Evolutionary conservation across 1,140 invertebrate species (phyloP).

Genomic region (Melitaea cinxia): DNA sequence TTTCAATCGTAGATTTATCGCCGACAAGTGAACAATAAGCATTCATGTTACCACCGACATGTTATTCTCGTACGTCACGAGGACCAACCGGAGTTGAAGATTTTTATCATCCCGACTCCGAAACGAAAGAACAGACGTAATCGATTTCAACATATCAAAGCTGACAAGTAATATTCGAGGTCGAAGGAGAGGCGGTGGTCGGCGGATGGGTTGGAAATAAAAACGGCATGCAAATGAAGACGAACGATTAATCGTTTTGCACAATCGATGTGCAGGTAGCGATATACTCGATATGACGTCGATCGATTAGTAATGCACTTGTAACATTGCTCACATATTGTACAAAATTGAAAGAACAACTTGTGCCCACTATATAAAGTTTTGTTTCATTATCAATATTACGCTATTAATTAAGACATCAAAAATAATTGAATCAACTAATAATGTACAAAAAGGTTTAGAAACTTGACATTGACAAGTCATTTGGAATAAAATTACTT

Average conservation of each 20-base stretch:
- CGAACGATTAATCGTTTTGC: constrained; percentile 62
- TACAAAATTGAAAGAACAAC: not conserved
- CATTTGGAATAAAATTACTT: constrained; percentile 21
- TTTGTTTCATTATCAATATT: not conserved
- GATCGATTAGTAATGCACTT: constrained; percentile 53
- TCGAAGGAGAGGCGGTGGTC: constrained; percentile 66
- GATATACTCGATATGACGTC: constrained; percentile 61
- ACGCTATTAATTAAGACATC: not conserved
- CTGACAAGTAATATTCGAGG: constrained; percentile 68
- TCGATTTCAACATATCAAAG: constrained; percentile 72
- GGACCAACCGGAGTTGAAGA: constrained; percentile 57
- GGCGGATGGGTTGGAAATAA: constrained; percentile 69
- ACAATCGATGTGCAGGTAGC: constrained; percentile 55
- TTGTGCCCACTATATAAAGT: not conserved
- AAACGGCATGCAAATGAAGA: constrained; percentile 73
- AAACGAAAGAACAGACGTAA: constrained; percentile 64
- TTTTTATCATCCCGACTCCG: constrained; percentile 60
- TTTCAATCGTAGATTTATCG: constrained; percentile 71
- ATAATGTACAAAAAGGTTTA: not conserved
- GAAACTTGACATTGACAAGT: constrained; percentile 14
- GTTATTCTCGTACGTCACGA: constrained; percentile 62
- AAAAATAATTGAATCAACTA: not conserved
- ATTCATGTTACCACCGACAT: constrained; percentile 56
- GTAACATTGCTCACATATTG: not conserved
- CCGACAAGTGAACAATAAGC: constrained; percentile 65